Conservation (phyloP, 1,140 invertebrate species). For the Bombus picipes region DNA sequence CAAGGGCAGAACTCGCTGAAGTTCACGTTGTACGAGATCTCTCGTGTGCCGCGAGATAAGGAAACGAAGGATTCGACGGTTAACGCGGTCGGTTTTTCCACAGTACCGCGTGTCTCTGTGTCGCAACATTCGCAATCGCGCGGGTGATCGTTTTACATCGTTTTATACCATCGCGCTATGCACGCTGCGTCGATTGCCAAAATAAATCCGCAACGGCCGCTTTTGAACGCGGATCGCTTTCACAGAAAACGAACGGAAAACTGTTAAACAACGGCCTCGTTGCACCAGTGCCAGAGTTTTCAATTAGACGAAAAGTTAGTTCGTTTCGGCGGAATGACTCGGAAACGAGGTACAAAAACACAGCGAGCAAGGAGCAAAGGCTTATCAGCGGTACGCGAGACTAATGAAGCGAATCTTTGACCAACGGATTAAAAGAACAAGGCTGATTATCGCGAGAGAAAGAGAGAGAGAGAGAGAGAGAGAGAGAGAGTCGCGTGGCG, state of each 20-base stretch:
- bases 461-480: too few species aligned
- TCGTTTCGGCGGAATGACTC: not conserved
- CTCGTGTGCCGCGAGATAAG: too few species aligned
- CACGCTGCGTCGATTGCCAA: not conserved
- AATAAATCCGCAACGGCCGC: not conserved
- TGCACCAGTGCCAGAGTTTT: not conserved
- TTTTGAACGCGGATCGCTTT: not conserved
- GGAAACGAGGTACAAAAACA: not conserved
- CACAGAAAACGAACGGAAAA: not conserved
- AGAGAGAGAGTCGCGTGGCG: too few species aligned
- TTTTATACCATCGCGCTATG: not conserved
- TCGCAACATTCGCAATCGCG: not conserved
- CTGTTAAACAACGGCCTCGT: not conserved
- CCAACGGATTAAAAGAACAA: not conserved
- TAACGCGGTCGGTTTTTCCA: not conserved
- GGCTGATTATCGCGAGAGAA: not conserved
- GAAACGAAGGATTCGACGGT: too few species aligned
- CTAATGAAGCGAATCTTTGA: not conserved
- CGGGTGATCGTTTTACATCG: not conserved
- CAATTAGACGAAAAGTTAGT: constrained; percentile 2
- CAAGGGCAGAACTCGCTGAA: too few species aligned
- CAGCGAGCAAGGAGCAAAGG: not conserved
- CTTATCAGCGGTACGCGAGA: not conserved
- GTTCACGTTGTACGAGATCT: too few species aligned
- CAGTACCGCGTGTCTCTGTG: too few species aligned